These are phyloP conservation scores for Orchestia grillus DNA, from an alignment of 1,140 invertebrate species.

Conservation along the genomic window DNA sequence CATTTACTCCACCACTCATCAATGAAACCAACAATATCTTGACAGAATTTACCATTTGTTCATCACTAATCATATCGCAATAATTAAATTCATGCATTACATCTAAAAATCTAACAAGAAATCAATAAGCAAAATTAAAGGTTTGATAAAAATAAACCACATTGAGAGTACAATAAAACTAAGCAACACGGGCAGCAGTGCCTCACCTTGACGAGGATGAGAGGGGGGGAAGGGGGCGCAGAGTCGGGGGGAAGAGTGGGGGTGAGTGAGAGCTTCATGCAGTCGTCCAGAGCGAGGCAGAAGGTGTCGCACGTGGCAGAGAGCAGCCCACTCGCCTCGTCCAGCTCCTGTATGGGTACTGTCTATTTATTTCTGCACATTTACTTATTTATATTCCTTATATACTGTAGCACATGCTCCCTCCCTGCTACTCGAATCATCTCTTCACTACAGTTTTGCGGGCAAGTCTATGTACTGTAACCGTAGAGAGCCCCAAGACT, in stretches of 20 bases:
- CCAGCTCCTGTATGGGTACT: constrained; percentile 76
- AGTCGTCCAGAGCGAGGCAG: constrained; percentile 84
- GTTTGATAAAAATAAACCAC: neutral
- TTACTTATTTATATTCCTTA: neutral
- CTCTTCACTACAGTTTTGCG: too few relatives aligned
- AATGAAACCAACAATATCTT: too few relatives aligned
- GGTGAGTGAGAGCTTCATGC: constrained; percentile 77
- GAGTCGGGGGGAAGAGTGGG: constrained; percentile 67
- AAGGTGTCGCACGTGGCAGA: constrained; percentile 87
- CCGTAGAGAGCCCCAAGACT: too few relatives aligned
- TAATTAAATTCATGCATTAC: too few relatives aligned
- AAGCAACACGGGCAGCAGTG: neutral
- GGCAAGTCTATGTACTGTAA: too few relatives aligned
- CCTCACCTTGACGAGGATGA: constrained; percentile 63
- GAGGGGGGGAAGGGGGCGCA: constrained; percentile 53
- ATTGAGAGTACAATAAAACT: neutral
- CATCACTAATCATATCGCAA: too few relatives aligned
- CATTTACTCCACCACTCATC: too few relatives aligned
- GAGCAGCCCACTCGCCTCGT: constrained; percentile 82
- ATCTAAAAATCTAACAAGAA: too few relatives aligned
- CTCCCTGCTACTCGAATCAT: too few relatives aligned
- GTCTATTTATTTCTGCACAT: neutral
- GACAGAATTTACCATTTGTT: too few relatives aligned
- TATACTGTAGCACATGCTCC: too few relatives aligned
- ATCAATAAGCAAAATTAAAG: too few relatives aligned